Conservation (phyloP, 2,113 vertebrate genomes). For the Engystomops pustulosus region DNA sequence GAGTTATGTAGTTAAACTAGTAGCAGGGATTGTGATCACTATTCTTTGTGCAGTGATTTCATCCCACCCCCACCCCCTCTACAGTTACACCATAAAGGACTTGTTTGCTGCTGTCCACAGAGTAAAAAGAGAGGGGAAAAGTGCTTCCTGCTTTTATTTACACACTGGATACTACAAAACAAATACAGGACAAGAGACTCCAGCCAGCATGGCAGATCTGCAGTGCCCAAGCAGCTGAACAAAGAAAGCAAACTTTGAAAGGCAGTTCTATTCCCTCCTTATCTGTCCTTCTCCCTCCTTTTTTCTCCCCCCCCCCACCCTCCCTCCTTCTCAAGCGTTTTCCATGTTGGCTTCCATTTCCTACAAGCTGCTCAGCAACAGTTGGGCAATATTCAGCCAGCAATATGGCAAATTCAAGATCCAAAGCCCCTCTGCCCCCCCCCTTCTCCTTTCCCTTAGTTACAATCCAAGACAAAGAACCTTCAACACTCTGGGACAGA, state of each 20-base stretch:
- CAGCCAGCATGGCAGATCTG: slow-evolving; percentile 46
- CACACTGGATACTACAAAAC: slow-evolving; percentile 51
- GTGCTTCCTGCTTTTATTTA: slow-evolving; percentile 49
- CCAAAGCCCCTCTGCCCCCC: neutral
- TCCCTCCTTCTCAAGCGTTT: slow-evolving; percentile 33
- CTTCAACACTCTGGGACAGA: neutral
- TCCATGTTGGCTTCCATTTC: slow-evolving; percentile 51
- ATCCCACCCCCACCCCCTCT: neutral
- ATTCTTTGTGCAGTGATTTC: slow-evolving; percentile 43
- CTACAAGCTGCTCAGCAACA: slow-evolving; percentile 54
- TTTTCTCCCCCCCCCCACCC: neutral
- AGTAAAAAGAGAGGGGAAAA: slow-evolving; percentile 18
- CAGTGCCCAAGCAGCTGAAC: slow-evolving; percentile 52
- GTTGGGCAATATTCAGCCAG: slow-evolving; percentile 51
- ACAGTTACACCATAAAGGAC: slow-evolving; percentile 35
- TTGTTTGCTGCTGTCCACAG: slow-evolving; percentile 52
- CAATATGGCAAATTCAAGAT: slow-evolving; percentile 51
- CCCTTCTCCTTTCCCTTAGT: neutral
- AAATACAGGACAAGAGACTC: slow-evolving; percentile 34
- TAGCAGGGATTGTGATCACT: neutral
- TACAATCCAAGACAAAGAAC: slow-evolving; percentile 28
- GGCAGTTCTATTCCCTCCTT: slow-evolving; percentile 55
- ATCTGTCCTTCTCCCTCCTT: slow-evolving; percentile 48
- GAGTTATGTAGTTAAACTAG: slow-evolving; percentile 14
- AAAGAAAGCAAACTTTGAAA: slow-evolving; percentile 57